Base-by-base conservation (phyloP, 1,140 invertebrate species). In the Sycophila sp. region DNA sequence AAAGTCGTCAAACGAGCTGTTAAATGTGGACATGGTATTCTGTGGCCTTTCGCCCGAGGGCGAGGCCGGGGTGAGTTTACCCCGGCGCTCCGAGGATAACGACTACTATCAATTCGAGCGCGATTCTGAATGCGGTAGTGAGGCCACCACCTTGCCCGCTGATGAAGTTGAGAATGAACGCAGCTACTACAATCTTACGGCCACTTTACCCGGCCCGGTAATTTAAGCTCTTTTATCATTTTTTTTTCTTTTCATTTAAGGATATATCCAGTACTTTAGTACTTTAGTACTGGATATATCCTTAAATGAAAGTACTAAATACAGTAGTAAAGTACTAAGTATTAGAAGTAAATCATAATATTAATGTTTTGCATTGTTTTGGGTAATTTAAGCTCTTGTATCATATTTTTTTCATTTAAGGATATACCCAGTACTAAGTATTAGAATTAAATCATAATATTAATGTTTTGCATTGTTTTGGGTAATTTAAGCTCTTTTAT, bases 151-250 rank as follows among this genome's bases (percentile, higher is more conserved):
- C 3, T 32, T 71, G 7, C 49, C 68, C 1, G 7, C 56, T 26
- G 69, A 71, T 30, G 78, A 77, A 0, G 81, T 83, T 24, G 86
- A 83, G 0, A 81, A 83, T 19, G 84, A 81, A 0, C 75, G 22
- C 22, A 81, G 83, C 47, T 88, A 89, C 65, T 89, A 89, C 72
- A 88, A 90, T 67, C 73, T 88, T 10, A 85, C 87, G 1, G 79
- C 84, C 0, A 81, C 78, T 0, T 26, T 85, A 19, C 82, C 83
- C 0, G 56, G 51, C 17, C 11, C 11, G 45, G 67, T 69, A 13
- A 69, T 42, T n/a, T n/a, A n/a, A n/a, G n/a, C n/a, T n/a, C n/a
- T n/a, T n/a, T n/a, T n/a, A n/a, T n/a, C n/a, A n/a, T n/a, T n/a
- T n/a, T n/a, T 66, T 7, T 47, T 47, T 11, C 2, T 6, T 45